Percentiles rank a stretch among this genome's conserved stretches.
phyloP scores from a whole-genome alignment of 1,140 invertebrate species.

The Trichonephila clavipes region DNA sequence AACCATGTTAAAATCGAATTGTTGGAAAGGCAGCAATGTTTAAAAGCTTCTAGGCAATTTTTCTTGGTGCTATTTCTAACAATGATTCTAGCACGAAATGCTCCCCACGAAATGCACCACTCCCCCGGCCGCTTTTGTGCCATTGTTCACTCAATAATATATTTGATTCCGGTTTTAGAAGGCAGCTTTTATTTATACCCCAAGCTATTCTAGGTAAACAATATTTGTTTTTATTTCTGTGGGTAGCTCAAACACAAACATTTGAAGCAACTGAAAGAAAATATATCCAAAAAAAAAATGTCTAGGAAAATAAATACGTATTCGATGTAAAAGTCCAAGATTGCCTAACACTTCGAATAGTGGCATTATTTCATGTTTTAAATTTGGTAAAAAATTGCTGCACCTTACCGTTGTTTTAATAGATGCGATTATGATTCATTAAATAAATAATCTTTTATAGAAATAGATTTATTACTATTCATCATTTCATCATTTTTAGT shows the following conservation, averaged over 20 bases:
- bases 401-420: no score
- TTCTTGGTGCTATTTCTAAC: not conserved
- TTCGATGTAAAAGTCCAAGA: no score
- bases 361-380: no score
- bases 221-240: not conserved
- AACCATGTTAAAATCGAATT: not conserved
- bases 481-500: no score
- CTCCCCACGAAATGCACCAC: no score
- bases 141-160: constrained; percentile 24
- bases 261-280: not conserved
- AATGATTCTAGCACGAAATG: constrained; percentile 8
- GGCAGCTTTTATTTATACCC: constrained; percentile 2
- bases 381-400: no score
- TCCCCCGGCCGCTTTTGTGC: not conserved
- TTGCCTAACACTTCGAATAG: no score
- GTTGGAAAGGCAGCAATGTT: not conserved
- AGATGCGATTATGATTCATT: no score
- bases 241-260: not conserved
- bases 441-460: no score
- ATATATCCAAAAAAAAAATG: not conserved
- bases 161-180: constrained; percentile 12
- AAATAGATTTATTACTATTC: no score
- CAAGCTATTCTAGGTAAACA: not conserved
- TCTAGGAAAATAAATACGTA: no score
- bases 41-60: not conserved